phyloP scores from a whole-genome alignment of 2,888 invertebrate genomes.

The Nasonovia ribisnigri region DNA sequence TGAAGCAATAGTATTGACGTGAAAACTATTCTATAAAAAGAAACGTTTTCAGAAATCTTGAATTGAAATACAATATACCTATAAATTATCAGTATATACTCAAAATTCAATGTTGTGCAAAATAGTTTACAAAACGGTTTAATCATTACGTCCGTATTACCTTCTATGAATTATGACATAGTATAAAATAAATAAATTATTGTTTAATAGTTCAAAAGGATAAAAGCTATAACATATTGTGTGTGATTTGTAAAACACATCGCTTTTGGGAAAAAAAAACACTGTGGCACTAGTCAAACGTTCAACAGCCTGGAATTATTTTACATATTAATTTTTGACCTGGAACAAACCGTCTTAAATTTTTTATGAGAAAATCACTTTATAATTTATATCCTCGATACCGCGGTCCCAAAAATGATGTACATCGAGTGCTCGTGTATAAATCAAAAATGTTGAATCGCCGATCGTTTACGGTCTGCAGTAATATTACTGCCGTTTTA shows the following conservation, averaged over 20 bases:
- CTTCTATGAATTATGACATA: background rate
- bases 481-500: too few relatives aligned
- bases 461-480: background rate
- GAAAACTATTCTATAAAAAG: too few relatives aligned
- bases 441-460: background rate
- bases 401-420: background rate
- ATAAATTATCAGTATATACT: too few relatives aligned
- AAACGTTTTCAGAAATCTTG: too few relatives aligned
- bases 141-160: background rate
- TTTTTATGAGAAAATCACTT: background rate
- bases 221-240: background rate
- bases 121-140: too few relatives aligned
- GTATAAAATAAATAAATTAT: background rate
- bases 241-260: background rate
- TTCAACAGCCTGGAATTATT: background rate
- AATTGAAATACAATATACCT: too few relatives aligned
- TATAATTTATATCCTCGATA: background rate
- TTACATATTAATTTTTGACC: background rate
- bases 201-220: background rate
- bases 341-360: background rate
- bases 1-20: background rate
- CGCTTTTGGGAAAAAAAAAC: too few relatives aligned
- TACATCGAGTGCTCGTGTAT: background rate
- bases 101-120: too few relatives aligned
- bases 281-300: background rate